Conservation (phyloP, 2,113 vertebrate species). For the Grammomys dolichurus region DNA sequence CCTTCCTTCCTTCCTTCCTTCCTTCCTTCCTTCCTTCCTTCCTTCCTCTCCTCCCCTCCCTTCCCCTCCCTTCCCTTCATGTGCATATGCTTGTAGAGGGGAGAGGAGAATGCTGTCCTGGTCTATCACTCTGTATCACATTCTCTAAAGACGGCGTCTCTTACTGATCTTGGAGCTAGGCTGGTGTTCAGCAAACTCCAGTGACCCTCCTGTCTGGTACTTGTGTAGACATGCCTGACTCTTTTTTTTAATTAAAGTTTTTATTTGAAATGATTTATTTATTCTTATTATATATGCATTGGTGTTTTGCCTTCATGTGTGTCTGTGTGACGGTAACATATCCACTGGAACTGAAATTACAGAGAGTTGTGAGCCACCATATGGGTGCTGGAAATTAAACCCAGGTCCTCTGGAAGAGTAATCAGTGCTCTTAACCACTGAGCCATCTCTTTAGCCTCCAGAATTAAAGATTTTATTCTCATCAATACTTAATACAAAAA, state of each 20-base stretch:
- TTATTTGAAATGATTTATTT: neutral
- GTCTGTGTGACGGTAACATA: neutral
- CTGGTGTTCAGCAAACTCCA: neutral
- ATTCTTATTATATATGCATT: neutral
- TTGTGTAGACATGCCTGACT: neutral
- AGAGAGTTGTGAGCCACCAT: neutral
- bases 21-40: no score
- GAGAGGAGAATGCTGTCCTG: neutral
- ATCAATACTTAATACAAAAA: neutral
- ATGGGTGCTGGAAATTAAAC: neutral
- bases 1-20: no score
- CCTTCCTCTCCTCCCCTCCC: no score
- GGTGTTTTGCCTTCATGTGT: neutral
- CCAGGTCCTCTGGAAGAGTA: neutral
- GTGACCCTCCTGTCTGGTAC: neutral
- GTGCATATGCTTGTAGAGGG: no score
- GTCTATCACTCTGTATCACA: no score
- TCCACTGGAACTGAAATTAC: neutral
- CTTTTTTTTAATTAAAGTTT: neutral
- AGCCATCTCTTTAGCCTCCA: neutral
- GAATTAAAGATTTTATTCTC: constrained; percentile 11
- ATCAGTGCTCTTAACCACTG: neutral
- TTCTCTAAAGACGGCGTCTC: neutral
- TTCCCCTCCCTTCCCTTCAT: no score
- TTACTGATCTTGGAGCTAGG: neutral